A percentile compares a stretch with the other conserved stretches of the same genome.
phyloP scores from a whole-genome alignment of 2,113 vertebrate genomes.

The Caranx melampygus region DNA sequence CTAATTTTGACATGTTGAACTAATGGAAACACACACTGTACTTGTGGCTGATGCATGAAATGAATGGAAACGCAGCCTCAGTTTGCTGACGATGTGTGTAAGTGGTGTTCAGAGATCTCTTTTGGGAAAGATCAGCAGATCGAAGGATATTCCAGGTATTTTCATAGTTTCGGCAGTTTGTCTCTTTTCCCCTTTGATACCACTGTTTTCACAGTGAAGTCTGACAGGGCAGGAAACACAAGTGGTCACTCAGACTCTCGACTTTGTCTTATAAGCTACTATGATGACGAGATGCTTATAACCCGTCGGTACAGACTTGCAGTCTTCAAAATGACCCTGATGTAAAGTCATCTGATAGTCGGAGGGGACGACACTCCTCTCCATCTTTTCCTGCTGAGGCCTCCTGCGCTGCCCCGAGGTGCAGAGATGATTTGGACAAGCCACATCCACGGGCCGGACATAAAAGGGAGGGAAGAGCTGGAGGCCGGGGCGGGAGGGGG shows the following conservation, averaged over 20 bases:
- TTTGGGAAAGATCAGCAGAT: neutral
- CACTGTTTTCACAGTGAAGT: neutral
- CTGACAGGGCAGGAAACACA: too few species aligned
- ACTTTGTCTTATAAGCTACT: too few species aligned
- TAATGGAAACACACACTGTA: neutral
- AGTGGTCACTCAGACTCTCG: neutral
- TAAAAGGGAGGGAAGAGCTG: constrained; percentile 69
- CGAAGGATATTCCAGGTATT: neutral
- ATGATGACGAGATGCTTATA: too few species aligned
- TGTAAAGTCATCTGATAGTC: constrained; percentile 12
- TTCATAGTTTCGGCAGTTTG: neutral
- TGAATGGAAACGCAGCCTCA: neutral
- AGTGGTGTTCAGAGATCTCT: neutral
- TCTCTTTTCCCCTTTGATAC: neutral
- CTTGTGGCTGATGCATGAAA: neutral
- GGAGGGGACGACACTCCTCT: constrained; percentile 16
- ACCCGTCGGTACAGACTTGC: neutral
- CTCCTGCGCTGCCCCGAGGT: constrained; percentile 53
- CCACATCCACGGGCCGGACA: constrained; percentile 71
- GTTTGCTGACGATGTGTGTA: neutral
- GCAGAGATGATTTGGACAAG: constrained; percentile 69
- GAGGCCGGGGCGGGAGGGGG: constrained; percentile 17
- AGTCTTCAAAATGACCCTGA: neutral
- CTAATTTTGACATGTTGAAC: neutral
- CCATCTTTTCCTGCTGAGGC: constrained; percentile 43